phyloP scores from a whole-genome alignment of 2,113 vertebrate species.

The Psittacula cyanocephala region DNA sequence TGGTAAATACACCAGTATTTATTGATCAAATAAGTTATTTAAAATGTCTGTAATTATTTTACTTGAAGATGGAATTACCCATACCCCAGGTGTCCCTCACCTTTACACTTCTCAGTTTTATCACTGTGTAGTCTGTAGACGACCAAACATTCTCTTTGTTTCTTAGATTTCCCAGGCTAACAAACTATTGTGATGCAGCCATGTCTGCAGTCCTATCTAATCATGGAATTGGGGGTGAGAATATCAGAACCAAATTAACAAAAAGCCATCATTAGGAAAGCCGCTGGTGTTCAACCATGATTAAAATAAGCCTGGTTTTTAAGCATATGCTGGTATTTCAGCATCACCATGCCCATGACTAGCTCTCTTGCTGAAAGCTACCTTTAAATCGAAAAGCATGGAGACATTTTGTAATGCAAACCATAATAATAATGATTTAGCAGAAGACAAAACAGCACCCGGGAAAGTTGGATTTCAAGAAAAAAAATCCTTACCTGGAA shows the following conservation, averaged over 20 bases:
- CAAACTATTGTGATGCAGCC: background rate
- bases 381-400: background rate
- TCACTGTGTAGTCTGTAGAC: background rate
- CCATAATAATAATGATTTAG: background rate
- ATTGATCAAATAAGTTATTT: background rate
- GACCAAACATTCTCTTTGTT: background rate
- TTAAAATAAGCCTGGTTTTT: background rate
- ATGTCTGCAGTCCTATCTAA: background rate
- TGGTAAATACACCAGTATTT: background rate
- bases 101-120: background rate
- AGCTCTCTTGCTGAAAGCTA: background rate
- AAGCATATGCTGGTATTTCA: background rate
- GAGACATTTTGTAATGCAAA: background rate
- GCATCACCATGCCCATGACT: background rate
- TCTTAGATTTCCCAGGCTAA: background rate
- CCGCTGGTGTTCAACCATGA: background rate
- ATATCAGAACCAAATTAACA: background rate
- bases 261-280: background rate
- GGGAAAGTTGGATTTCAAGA: background rate
- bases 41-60: background rate
- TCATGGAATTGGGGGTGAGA: background rate
- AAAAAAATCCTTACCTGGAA: accelerated
- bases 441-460: background rate
- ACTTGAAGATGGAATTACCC: background rate
- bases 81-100: background rate